Base-by-base conservation (phyloP, 2,113 vertebrate species). In the Anguilla japonica region DNA sequence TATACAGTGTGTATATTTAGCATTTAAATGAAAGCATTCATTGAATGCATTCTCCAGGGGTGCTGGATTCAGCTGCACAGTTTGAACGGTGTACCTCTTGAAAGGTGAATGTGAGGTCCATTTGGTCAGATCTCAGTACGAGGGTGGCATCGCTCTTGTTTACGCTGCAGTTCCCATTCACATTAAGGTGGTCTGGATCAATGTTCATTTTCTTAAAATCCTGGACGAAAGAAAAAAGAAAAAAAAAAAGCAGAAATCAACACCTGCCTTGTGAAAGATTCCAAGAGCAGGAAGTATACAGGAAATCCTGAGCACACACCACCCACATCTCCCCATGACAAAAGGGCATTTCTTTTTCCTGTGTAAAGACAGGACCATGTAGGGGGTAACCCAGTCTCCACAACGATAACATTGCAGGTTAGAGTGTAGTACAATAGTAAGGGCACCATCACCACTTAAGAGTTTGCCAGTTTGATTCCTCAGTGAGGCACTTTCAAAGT, bases 71-170 rank as follows among this genome's bases (percentile, higher is more conserved):
- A 67, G 18, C 18, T 8, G 5, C 60, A 22, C 20, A 0, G 18
- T 26, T 67, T 26, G 22, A 57, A 80, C 15, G 89, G 96, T 97
- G 98, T 93, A 99, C 98, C 88, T 96, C 92, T 79, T 84, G 89
- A 89, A 99, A 99, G 0, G 92, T 88, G 67, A 99, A 96, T 11
- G 83, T 86, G 50, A 98, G 85, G 79, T 89, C 87, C 2, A 96
- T 92, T 9, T 89, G 87, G 20, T 85, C 71, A 0, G 94, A 92
- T 40, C 75, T 93, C 91, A 99, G 0, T 15, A 87, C 82, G 46
- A 99, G 95, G 22, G 89, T 90, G 39, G 97, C 93, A 41, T 94
- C 93, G 9, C 92, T 94, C 67, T 91, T 93, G 50, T 94, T 91
- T 43, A 90, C 91, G 0, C 94, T 92, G 91, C 98, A 99, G 0